A percentile compares a stretch with the other conserved stretches of the same genome.
Evolutionary conservation across 2,888 invertebrate species (phyloP).

Genomic region (Blastobasis adustella): DNA sequence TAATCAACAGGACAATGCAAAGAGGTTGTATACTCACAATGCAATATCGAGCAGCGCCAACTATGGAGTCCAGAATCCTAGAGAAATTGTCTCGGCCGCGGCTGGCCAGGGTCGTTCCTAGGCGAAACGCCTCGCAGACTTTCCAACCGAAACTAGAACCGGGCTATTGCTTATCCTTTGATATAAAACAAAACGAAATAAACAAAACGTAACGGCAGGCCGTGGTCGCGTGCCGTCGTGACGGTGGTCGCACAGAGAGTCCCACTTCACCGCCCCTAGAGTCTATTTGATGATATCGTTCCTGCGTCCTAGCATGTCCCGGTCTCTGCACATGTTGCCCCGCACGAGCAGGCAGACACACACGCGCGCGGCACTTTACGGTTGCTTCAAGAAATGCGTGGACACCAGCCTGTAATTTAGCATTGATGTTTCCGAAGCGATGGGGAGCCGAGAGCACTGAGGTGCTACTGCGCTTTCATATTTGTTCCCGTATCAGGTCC

Average conservation of each 20-base stretch:
- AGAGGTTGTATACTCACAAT: constrained; percentile 53
- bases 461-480: constrained; percentile 31
- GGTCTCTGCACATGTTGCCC: constrained; percentile 82
- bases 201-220: constrained; percentile 66
- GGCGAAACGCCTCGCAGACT: constrained; percentile 44
- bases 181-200: constrained; percentile 70
- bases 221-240: constrained; percentile 63
- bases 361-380: constrained; percentile 76
- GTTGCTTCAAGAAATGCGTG: constrained; percentile 94
- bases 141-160: constrained; percentile 46
- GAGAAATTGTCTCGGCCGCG: constrained; percentile 63
- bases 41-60: constrained; percentile 70
- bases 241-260: constrained; percentile 41
- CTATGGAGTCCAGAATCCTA: constrained; percentile 70
- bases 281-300: constrained; percentile 67
- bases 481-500: not conserved
- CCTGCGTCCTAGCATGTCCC: constrained; percentile 77
- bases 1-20: too few species aligned
- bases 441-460: constrained; percentile 48
- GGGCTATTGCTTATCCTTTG: constrained; percentile 67
- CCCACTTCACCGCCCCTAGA: constrained; percentile 25
- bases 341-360: constrained; percentile 47
- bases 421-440: constrained; percentile 76
- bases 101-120: constrained; percentile 62
- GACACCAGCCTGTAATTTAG: constrained; percentile 94